These are phyloP conservation scores for Bos javanicus DNA, from an alignment of 2,113 vertebrate genomes.

Conservation along the genomic window DNA sequence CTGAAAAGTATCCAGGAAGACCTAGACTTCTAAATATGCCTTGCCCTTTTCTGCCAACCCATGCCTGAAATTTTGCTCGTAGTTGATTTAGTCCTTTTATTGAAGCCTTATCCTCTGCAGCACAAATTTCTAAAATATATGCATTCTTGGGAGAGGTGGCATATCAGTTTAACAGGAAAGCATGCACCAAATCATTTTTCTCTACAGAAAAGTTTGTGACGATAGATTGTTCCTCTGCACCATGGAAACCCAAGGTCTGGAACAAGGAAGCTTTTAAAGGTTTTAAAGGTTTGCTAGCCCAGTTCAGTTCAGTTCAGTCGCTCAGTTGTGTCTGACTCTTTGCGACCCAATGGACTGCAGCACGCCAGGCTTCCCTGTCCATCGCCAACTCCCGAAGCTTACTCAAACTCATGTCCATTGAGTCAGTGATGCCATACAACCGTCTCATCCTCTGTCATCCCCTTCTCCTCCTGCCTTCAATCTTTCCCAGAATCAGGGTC, in stretches of 20 bases:
- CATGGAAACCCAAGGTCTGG: neutral
- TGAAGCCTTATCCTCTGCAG: neutral
- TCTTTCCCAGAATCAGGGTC: neutral
- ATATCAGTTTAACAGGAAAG: neutral
- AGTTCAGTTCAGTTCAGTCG: neutral
- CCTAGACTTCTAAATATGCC: neutral
- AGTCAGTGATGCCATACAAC: neutral
- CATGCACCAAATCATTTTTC: neutral
- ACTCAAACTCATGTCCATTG: neutral
- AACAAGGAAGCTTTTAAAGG: neutral
- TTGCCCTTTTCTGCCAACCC: neutral
- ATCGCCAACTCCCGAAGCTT: rapidly evolving
- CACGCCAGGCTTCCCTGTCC: rapidly evolving
- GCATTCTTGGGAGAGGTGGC: neutral
- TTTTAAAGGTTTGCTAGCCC: neutral
- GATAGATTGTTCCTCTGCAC: neutral
- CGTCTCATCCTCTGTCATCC: neutral
- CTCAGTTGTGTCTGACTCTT: neutral
- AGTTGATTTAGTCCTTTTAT: neutral
- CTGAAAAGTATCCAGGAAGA: neutral
- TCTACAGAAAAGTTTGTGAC: neutral
- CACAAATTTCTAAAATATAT: neutral
- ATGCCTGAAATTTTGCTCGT: neutral
- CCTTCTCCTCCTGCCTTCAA: neutral
- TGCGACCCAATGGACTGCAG: neutral